Conservation (phyloP, 1,140 invertebrate genomes). For the Galleria mellonella region DNA sequence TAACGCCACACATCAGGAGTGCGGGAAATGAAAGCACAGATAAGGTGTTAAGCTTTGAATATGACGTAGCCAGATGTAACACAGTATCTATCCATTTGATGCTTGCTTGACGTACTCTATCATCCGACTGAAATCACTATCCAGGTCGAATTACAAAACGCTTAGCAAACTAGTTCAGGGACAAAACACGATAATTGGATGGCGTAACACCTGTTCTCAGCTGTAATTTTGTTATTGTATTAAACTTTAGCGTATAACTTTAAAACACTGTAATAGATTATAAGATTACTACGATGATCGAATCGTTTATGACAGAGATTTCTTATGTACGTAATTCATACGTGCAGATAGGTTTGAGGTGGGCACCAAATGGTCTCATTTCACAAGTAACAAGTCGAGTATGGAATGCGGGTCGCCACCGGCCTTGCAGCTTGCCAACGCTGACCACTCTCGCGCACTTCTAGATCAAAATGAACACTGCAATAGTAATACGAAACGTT, state of each 20-base stretch:
- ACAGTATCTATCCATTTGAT: not conserved
- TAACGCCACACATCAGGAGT: too few species aligned
- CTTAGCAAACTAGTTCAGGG: conserved; percentile 58
- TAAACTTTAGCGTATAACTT: too few species aligned
- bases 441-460: conserved; percentile 55
- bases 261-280: too few species aligned
- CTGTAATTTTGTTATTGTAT: conserved; percentile 5
- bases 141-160: conserved; percentile 60
- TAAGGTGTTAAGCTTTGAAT: too few species aligned
- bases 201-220: conserved; percentile 43
- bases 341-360: conserved; percentile 8
- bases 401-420: conserved; percentile 58
- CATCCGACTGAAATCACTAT: conserved; percentile 36
- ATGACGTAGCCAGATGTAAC: too few species aligned
- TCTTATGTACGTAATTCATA: too few species aligned
- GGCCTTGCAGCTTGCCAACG: conserved; percentile 60
- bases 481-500: conserved; percentile 7
- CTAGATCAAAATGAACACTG: conserved; percentile 33
- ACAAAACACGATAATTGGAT: conserved; percentile 50
- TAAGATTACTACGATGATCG: too few species aligned
- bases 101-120: not conserved
- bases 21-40: too few species aligned
- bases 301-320: too few species aligned
- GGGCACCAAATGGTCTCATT: conserved; percentile 40
- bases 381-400: conserved; percentile 58